Evolutionary conservation across 2,113 vertebrate species (phyloP).

Genomic region (Paracyprichromis sp.): DNA sequence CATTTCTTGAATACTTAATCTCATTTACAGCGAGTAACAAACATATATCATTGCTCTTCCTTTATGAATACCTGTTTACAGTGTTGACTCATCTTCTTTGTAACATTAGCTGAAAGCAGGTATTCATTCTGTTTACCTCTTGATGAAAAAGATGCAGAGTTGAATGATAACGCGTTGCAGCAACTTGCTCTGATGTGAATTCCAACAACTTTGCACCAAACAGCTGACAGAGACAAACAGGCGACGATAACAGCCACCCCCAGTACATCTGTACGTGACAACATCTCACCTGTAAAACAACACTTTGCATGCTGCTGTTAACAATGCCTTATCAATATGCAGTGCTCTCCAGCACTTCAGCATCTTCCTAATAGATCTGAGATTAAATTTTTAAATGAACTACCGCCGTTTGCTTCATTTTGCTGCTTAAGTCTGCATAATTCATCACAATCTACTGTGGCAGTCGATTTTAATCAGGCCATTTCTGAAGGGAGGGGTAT

Average conservation of each 20-base stretch:
- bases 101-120: constrained; percentile 10
- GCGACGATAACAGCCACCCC: not conserved
- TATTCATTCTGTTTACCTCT: constrained; percentile 32
- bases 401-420: constrained; percentile 57
- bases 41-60: constrained; percentile 4
- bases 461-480: constrained; percentile 67
- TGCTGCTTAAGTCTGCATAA: constrained; percentile 63
- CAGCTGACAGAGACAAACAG: constrained; percentile 23
- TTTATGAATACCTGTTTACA: not conserved
- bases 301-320: not conserved
- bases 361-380: constrained; percentile 47
- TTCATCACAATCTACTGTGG: constrained; percentile 59
- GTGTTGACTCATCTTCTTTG: constrained; percentile 32
- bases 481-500: constrained; percentile 38
- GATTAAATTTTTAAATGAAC: constrained; percentile 63
- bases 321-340: constrained; percentile 46
- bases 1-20: constrained; percentile 6
- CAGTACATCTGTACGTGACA: constrained; percentile 25
- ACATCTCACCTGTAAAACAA: constrained; percentile 34
- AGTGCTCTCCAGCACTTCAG: not conserved
- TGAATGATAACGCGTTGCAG: constrained; percentile 20
- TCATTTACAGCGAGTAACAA: constrained; percentile 17
- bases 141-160: constrained; percentile 14
- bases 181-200: not conserved
- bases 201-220: not conserved